phyloP scores from a whole-genome alignment of 1,140 invertebrate species.

The Sweltsa coloradensis region DNA sequence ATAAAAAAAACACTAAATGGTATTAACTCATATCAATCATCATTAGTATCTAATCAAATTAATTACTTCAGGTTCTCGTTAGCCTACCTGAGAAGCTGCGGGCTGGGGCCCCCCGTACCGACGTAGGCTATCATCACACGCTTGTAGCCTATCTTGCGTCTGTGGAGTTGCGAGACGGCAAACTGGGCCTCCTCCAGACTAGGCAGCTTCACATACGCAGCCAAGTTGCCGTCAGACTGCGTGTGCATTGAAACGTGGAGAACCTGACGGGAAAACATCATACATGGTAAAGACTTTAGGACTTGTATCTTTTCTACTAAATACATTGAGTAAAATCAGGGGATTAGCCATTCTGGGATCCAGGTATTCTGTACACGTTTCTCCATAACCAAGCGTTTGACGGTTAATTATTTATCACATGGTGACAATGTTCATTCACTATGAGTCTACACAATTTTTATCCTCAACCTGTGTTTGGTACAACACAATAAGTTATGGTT shows the following conservation, averaged over 20 bases:
- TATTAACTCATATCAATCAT: background rate
- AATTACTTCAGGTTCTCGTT: background rate
- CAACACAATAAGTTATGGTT: too few species aligned
- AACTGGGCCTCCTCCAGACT: constrained; percentile 59
- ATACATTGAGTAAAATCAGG: too few species aligned
- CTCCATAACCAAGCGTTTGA: too few species aligned
- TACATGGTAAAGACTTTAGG: too few species aligned
- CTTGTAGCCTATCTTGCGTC: constrained; percentile 70
- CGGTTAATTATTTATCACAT: too few species aligned
- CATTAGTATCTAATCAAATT: background rate
- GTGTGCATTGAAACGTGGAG: constrained; percentile 48
- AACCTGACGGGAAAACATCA: too few species aligned
- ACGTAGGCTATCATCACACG: constrained; percentile 66
- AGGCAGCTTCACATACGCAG: constrained; percentile 52
- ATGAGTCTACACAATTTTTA: too few species aligned
- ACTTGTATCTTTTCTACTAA: too few species aligned
- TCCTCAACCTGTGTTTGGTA: too few species aligned
- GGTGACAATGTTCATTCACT: too few species aligned
- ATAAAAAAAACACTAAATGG: background rate
- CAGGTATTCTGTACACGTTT: too few species aligned
- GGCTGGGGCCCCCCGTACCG: constrained; percentile 46
- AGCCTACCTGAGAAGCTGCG: constrained; percentile 43
- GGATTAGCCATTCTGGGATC: too few species aligned
- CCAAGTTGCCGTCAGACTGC: constrained; percentile 54
- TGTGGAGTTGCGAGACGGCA: constrained; percentile 70